Evolutionary conservation across 2,797 vertebrate species (phyloP).

Genomic region (Danio aesculapii): DNA sequence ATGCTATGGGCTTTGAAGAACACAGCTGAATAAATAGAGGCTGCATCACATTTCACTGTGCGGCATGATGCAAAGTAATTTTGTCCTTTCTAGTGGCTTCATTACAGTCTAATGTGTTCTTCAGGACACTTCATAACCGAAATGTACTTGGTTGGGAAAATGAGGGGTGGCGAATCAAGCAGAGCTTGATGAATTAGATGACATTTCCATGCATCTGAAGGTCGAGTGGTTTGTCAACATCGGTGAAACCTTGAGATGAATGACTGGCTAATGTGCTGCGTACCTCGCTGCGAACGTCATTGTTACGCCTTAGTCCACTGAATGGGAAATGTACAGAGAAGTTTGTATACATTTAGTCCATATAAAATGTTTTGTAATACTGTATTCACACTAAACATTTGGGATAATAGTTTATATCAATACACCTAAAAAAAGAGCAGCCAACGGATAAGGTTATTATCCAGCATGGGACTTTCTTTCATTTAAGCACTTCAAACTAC

Average conservation of each 20-base stretch:
- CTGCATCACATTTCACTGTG: slow-evolving; percentile 55
- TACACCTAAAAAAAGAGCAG: too few relatives aligned
- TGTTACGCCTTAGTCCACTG: not conserved
- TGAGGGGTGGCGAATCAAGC: slow-evolving; percentile 69
- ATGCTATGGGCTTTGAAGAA: slow-evolving; percentile 27
- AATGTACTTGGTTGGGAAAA: slow-evolving; percentile 67
- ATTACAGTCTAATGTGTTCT: slow-evolving; percentile 63
- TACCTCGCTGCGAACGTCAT: slow-evolving; percentile 2
- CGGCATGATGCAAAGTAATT: slow-evolving; percentile 55
- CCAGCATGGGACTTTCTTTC: too few relatives aligned
- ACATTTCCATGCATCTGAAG: slow-evolving; percentile 77
- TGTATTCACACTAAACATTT: too few relatives aligned
- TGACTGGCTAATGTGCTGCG: slow-evolving; percentile 46
- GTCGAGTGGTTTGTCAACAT: slow-evolving; percentile 79
- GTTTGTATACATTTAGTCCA: not conserved
- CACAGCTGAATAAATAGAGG: slow-evolving; percentile 46
- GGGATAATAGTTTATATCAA: too few relatives aligned
- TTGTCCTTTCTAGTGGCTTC: slow-evolving; percentile 55
- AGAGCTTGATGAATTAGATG: slow-evolving; percentile 74
- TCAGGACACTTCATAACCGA: slow-evolving; percentile 63
- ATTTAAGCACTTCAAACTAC: too few relatives aligned
- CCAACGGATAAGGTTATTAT: too few relatives aligned
- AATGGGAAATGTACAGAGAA: not conserved
- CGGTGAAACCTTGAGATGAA: slow-evolving; percentile 56
- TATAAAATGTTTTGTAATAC: not conserved